Conservation (phyloP, 2,113 vertebrate genomes). For the Naja naja region DNA sequence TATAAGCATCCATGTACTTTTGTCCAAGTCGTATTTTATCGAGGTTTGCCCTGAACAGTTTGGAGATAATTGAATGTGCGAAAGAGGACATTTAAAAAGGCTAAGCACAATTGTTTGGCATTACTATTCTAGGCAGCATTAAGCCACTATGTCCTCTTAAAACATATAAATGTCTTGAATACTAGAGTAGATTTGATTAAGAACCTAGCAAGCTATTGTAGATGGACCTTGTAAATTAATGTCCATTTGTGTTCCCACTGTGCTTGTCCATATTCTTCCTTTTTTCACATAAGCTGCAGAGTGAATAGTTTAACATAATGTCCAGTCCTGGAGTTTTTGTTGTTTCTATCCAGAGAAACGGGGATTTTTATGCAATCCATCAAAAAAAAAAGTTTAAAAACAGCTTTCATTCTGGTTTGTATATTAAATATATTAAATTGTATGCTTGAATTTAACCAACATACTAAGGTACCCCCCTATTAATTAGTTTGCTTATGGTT, state of each 20-base stretch:
- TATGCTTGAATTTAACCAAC: background rate
- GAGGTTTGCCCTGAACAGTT: slow-evolving; percentile 23
- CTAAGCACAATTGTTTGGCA: background rate
- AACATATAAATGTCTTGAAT: background rate
- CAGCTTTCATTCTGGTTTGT: background rate
- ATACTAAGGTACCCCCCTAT: background rate
- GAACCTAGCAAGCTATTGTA: background rate
- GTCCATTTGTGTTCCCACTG: background rate
- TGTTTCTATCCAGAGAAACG: background rate
- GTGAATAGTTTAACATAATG: background rate
- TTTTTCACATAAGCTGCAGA: background rate
- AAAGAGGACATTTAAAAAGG: background rate
- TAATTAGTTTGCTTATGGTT: background rate
- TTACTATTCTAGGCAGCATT: background rate
- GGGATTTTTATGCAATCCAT: background rate
- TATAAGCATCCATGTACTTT: background rate
- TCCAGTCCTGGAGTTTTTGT: background rate
- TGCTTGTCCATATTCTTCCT: background rate
- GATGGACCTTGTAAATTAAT: background rate
- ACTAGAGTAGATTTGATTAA: background rate
- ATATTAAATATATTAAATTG: background rate
- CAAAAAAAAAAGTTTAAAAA: background rate
- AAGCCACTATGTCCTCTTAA: background rate
- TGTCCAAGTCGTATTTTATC: background rate
- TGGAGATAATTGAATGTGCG: background rate